A percentile compares a stretch with the other conserved stretches of the same genome.
These are phyloP conservation scores for Dipodomys ordii DNA, from an alignment of 2,113 vertebrate species.

Conservation along the genomic window DNA sequence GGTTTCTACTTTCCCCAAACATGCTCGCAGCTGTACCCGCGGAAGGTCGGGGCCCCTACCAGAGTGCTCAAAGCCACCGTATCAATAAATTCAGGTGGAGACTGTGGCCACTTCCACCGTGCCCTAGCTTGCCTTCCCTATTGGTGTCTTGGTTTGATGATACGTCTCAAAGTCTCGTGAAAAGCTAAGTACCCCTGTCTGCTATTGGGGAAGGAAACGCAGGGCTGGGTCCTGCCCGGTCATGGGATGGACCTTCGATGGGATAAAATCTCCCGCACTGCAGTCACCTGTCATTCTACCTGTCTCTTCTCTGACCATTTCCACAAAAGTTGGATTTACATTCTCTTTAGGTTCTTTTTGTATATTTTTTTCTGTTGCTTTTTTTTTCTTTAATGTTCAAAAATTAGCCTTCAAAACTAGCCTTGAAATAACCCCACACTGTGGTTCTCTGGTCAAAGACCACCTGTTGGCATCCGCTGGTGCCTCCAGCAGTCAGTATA, in stretches of 20 bases:
- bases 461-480: not conserved
- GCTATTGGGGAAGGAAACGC: not conserved
- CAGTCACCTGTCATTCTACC: slow-evolving; percentile 46
- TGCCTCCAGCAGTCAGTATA: no score
- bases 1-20: accelerated
- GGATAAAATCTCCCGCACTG: slow-evolving; percentile 14
- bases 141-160: not conserved
- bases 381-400: slow-evolving; percentile 35
- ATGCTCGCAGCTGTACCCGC: not conserved
- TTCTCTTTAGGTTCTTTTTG: slow-evolving; percentile 64
- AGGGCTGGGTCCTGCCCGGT: not conserved
- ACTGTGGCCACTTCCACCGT: not conserved
- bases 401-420: slow-evolving; percentile 35
- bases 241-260: not conserved
- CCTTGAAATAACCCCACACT: not conserved
- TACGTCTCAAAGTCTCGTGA: not conserved
- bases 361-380: slow-evolving; percentile 25
- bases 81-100: not conserved
- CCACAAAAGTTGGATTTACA: slow-evolving; percentile 57
- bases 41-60: not conserved
- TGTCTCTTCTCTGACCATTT: slow-evolving; percentile 70
- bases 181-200: not conserved
- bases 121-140: not conserved
- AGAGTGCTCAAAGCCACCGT: not conserved
- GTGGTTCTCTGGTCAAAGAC: not conserved